A percentile compares a stretch with the other conserved stretches of the same genome.
Conservation (phyloP, 2,113 vertebrate species). For the Takifugu flavidus region DNA sequence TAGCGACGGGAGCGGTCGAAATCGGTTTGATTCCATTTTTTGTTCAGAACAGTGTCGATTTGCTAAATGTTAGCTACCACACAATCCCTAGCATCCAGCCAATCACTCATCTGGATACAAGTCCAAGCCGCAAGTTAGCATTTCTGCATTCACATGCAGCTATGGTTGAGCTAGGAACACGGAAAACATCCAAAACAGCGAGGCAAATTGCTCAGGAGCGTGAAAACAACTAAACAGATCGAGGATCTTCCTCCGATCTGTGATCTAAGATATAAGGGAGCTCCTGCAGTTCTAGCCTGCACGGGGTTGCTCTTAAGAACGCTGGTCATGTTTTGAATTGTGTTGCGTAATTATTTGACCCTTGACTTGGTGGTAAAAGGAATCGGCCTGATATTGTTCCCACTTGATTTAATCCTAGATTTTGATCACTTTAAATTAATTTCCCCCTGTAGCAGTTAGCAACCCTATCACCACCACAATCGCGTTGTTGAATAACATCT, state of each 20-base stretch:
- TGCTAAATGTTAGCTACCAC: slow-evolving; percentile 55
- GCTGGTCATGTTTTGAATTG: too few species aligned
- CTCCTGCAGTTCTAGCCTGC: too few species aligned
- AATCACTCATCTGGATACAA: slow-evolving; percentile 59
- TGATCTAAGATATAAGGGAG: too few species aligned
- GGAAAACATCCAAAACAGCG: too few species aligned
- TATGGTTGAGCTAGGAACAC: not conserved
- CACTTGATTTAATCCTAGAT: not conserved
- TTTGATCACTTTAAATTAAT: not conserved
- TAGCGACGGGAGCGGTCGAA: not conserved
- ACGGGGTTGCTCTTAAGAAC: too few species aligned
- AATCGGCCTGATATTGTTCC: not conserved
- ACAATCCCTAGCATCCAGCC: slow-evolving; percentile 67
- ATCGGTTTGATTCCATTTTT: not conserved
- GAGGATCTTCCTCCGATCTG: too few species aligned
- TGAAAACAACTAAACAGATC: too few species aligned
- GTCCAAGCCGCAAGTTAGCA: slow-evolving; percentile 12
- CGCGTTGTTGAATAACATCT: too few species aligned
- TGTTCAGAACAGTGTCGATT: not conserved
- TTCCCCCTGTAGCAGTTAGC: too few species aligned
- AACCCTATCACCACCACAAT: too few species aligned
- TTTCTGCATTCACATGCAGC: slow-evolving; percentile 7
- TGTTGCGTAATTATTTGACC: not conserved
- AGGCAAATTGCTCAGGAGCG: too few species aligned
- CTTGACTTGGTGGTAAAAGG: not conserved